phyloP scores from a whole-genome alignment of 2,797 vertebrate species.

The Florisuga fusca region DNA sequence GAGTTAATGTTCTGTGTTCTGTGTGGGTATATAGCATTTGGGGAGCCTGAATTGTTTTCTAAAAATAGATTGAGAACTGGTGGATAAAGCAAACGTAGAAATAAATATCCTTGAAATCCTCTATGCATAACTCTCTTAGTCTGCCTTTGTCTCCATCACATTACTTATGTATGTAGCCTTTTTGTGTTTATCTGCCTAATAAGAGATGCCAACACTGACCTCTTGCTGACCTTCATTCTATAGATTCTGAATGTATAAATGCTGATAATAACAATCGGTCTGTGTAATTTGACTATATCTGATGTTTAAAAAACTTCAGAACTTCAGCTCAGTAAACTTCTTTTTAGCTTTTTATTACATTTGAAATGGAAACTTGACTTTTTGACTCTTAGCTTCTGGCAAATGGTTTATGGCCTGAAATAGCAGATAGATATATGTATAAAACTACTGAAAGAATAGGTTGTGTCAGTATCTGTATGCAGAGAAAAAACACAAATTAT shows the following conservation, averaged over 20 bases:
- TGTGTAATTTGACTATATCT: neutral
- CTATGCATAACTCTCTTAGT: neutral
- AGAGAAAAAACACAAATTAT: neutral
- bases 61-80: neutral
- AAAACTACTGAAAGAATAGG: neutral
- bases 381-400: neutral
- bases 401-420: conserved; percentile 7
- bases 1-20: conserved; percentile 14
- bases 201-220: neutral
- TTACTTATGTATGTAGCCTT: neutral
- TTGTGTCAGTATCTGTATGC: neutral
- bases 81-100: neutral
- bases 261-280: neutral
- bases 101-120: neutral
- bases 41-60: neutral
- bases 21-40: neutral
- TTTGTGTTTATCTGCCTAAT: neutral
- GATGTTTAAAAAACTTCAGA: neutral
- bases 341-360: conserved; percentile 10
- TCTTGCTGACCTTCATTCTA: neutral
- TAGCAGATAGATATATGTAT: neutral
- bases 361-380: conserved; percentile 20
- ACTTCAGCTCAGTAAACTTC: neutral
- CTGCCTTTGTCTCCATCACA: neutral
- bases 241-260: neutral